These are phyloP conservation scores for Ladona fulva DNA, from an alignment of 1,140 invertebrate species.

Conservation along the genomic window DNA sequence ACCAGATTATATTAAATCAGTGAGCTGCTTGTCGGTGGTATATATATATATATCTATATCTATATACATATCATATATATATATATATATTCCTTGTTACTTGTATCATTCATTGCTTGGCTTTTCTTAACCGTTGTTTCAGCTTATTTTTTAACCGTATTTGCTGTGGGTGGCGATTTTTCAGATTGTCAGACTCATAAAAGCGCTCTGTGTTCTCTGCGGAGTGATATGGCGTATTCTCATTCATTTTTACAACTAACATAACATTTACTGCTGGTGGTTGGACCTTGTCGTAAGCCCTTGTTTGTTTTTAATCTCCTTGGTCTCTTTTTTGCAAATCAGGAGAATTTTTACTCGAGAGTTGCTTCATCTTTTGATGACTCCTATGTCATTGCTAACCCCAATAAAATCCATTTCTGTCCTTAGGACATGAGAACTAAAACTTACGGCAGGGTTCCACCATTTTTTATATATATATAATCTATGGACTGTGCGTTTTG, in stretches of 20 bases:
- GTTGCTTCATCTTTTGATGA: too few relatives aligned
- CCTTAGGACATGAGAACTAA: neutral
- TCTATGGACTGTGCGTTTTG: constrained; percentile 8
- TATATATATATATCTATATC: neutral
- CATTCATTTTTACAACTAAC: neutral
- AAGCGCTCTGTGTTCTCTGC: neutral
- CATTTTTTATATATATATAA: neutral
- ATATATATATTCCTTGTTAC: neutral
- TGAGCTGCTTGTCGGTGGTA: constrained; percentile 6
- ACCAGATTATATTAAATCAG: constrained; percentile 10
- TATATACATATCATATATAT: neutral
- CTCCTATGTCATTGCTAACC: too few relatives aligned
- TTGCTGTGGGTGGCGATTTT: neutral
- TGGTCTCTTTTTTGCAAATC: neutral
- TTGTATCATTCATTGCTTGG: constrained; percentile 9
- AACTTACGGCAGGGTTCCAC: neutral
- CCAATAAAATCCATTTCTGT: too few relatives aligned
- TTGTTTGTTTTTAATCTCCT: neutral
- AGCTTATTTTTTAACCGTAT: constrained; percentile 5
- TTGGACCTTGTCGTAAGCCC: neutral
- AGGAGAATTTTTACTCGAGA: too few relatives aligned
- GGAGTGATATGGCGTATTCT: neutral
- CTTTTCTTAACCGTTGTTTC: constrained; percentile 1
- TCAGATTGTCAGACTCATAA: neutral
- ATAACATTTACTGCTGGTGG: constrained; percentile 2